These are phyloP conservation scores for Hyperoplus lanceolatus DNA, from an alignment of 2,797 vertebrate species.

Conservation along the genomic window DNA sequence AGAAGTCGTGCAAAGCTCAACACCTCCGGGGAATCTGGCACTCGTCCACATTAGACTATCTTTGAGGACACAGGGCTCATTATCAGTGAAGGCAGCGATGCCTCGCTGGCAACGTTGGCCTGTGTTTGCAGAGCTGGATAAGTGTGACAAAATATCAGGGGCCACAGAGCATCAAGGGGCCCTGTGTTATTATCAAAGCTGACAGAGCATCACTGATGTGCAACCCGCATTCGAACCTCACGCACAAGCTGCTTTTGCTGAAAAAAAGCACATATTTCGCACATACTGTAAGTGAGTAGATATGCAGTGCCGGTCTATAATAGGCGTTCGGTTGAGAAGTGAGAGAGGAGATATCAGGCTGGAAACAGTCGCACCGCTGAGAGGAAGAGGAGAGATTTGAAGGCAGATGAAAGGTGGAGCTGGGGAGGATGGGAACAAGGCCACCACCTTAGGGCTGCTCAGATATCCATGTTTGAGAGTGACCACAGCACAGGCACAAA, in stretches of 20 bases:
- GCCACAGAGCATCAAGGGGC: conserved; percentile 43
- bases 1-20: conserved; percentile 45
- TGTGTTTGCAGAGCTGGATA: conserved; percentile 68
- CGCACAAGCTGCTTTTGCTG: conserved; percentile 25
- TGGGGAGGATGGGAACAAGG: conserved; percentile 59
- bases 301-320: conserved; percentile 46
- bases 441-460: conserved; percentile 69
- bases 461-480: conserved; percentile 70
- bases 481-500: conserved; percentile 67
- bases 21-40: conserved; percentile 64
- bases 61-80: conserved; percentile 75
- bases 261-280: conserved; percentile 9
- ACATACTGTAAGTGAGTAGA: conserved; percentile 31
- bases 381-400: conserved; percentile 50
- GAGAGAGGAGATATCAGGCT: conserved; percentile 49
- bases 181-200: conserved; percentile 74
- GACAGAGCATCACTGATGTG: conserved; percentile 70
- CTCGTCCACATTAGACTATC: conserved; percentile 57
- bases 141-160: conserved; percentile 71
- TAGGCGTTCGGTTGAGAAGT: conserved; percentile 37
- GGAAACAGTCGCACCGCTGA: conserved; percentile 47
- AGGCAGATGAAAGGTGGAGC: conserved; percentile 70
- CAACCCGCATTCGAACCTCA: conserved; percentile 47
- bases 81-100: conserved; percentile 71
- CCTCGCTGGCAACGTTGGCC: conserved; percentile 55